Percentiles rank a stretch among this genome's conserved stretches.
phyloP scores from a whole-genome alignment of 2,113 vertebrate species.

The Pampusana beccarii region DNA sequence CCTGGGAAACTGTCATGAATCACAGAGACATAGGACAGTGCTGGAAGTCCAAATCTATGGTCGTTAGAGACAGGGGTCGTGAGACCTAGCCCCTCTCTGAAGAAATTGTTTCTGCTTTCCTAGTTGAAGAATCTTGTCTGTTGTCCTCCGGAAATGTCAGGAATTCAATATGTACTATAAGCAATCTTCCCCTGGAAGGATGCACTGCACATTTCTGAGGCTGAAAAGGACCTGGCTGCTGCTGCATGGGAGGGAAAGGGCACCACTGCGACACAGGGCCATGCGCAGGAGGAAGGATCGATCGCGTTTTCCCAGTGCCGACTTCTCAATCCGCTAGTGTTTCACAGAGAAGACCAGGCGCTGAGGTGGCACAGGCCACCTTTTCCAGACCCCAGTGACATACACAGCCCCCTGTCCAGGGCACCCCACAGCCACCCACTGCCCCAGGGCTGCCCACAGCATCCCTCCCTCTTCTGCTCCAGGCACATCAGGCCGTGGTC shows the following conservation, averaged over 20 bases:
- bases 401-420: neutral
- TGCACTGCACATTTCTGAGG: neutral
- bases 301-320: accelerated
- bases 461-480: neutral
- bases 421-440: neutral
- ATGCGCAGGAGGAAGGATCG: neutral
- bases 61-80: neutral
- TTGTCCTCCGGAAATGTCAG: neutral
- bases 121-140: neutral
- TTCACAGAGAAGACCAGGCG: neutral
- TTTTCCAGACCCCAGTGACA: neutral
- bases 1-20: neutral
- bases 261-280: accelerated
- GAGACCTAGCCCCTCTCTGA: neutral
- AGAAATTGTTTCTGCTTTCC: neutral
- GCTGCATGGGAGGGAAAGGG: neutral
- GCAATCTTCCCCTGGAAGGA: neutral
- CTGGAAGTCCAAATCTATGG: neutral
- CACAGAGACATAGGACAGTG: neutral
- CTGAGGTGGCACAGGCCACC: neutral
- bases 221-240: neutral
- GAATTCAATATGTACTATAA: neutral
- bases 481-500: accelerated
- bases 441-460: accelerated
- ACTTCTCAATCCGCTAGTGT: neutral